Evolutionary conservation across 2,797 vertebrate species (phyloP).

Genomic region (Chromis chromis): DNA sequence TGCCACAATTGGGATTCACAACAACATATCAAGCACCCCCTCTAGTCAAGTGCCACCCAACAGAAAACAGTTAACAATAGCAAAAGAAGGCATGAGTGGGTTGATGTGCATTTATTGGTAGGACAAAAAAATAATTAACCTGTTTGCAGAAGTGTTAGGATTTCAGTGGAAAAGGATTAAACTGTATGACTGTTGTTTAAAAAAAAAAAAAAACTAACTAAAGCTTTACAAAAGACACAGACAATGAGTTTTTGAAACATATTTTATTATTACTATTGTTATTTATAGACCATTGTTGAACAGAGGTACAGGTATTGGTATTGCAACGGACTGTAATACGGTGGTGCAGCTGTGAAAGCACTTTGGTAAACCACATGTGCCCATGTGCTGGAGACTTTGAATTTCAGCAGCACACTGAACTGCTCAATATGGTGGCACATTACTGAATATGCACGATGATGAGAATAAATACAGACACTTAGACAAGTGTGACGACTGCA

Average conservation of each 20-base stretch:
- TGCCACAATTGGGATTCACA: conserved; percentile 14
- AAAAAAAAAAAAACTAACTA: no score
- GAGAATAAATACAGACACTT: conserved; percentile 63
- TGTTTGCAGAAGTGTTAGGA: background rate
- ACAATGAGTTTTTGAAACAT: conserved; percentile 56
- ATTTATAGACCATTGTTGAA: conserved; percentile 78
- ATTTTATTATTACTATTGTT: conserved; percentile 72
- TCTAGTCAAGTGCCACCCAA: conserved; percentile 29
- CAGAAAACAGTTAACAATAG: conserved; percentile 33
- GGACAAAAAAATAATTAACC: background rate
- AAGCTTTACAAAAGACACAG: conserved; percentile 11
- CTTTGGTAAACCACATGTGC: conserved; percentile 74
- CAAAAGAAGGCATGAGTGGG: background rate
- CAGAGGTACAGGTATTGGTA: conserved; percentile 81
- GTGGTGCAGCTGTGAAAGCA: conserved; percentile 76
- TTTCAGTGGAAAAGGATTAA: background rate
- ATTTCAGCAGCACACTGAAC: conserved; percentile 66
- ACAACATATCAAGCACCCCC: conserved; percentile 12
- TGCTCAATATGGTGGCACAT: conserved; percentile 61
- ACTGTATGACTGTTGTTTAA: no score
- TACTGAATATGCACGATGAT: conserved; percentile 53
- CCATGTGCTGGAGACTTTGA: conserved; percentile 58
- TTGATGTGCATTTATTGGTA: conserved; percentile 1
- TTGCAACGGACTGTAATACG: conserved; percentile 74
- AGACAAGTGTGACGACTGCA: conserved; percentile 55